These are phyloP conservation scores for Helostoma temminkii DNA, from an alignment of 2,797 vertebrate species.

Conservation along the genomic window DNA sequence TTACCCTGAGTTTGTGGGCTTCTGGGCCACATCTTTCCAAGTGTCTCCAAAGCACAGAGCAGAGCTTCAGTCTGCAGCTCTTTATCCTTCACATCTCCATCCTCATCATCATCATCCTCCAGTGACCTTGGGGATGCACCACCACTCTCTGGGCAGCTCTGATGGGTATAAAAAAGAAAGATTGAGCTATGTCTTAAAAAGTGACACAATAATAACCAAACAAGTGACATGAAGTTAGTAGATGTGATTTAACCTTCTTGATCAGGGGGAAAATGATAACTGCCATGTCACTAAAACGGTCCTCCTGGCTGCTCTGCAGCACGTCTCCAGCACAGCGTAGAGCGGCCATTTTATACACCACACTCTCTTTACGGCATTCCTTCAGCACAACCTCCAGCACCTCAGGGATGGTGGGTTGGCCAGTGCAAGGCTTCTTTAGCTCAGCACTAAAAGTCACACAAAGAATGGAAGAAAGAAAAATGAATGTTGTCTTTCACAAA, in stretches of 20 bases:
- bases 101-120: conserved; percentile 83
- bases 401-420: conserved; percentile 88
- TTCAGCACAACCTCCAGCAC: conserved; percentile 91
- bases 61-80: conserved; percentile 91
- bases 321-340: conserved; percentile 89
- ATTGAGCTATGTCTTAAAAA: background rate
- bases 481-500: background rate
- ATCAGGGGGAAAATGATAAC: conserved; percentile 93
- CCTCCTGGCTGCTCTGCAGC: conserved; percentile 90
- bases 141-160: conserved; percentile 87
- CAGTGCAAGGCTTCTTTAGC: conserved; percentile 87
- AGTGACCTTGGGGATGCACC: conserved; percentile 55
- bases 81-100: conserved; percentile 85
- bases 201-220: background rate
- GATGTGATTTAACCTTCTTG: conserved; percentile 87
- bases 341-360: conserved; percentile 93
- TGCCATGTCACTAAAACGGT: conserved; percentile 90
- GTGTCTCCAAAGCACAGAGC: conserved; percentile 92
- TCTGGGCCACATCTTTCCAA: conserved; percentile 95
- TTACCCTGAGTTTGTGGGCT: conserved; percentile 90
- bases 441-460: conserved; percentile 81
- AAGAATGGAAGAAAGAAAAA: background rate
- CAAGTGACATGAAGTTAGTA: background rate
- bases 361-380: conserved; percentile 93
- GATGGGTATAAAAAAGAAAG: conserved; percentile 17